phyloP scores from a whole-genome alignment of 2,113 vertebrate genomes.

The Motacilla tschutschensis region DNA sequence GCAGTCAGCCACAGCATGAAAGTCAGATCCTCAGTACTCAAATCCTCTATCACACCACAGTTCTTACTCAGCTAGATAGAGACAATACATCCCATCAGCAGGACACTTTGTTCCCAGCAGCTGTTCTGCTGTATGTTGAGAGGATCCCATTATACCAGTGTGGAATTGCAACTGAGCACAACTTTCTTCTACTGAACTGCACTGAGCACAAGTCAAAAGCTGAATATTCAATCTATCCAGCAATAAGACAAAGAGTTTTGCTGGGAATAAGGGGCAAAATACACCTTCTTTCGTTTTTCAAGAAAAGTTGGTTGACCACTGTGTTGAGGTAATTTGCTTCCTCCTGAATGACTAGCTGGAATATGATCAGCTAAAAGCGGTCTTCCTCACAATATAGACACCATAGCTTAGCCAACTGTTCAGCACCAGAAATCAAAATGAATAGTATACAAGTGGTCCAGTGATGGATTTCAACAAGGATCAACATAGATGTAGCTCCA shows the following conservation, averaged over 20 bases:
- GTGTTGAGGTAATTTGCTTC: background rate
- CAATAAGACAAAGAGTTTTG: background rate
- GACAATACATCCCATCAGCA: background rate
- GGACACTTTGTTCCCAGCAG: background rate
- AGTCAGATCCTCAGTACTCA: background rate
- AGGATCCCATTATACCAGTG: background rate
- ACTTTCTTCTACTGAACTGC: background rate
- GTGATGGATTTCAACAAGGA: background rate
- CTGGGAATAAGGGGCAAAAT: background rate
- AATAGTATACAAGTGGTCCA: background rate
- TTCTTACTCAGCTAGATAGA: background rate
- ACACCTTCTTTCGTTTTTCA: background rate
- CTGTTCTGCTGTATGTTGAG: background rate
- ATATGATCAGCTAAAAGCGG: background rate
- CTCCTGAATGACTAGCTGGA: background rate
- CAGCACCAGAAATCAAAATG: background rate
- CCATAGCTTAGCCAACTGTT: background rate
- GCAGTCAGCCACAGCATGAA: background rate
- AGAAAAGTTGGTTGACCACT: background rate
- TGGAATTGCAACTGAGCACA: background rate
- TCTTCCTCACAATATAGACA: background rate
- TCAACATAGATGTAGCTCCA: fast-evolving
- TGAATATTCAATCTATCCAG: background rate
- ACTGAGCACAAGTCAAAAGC: background rate
- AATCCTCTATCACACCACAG: background rate